A percentile compares a stretch with the other conserved stretches of the same genome.
phyloP scores from a whole-genome alignment of 2,888 invertebrate species.

The Nemapogon koenigi region DNA sequence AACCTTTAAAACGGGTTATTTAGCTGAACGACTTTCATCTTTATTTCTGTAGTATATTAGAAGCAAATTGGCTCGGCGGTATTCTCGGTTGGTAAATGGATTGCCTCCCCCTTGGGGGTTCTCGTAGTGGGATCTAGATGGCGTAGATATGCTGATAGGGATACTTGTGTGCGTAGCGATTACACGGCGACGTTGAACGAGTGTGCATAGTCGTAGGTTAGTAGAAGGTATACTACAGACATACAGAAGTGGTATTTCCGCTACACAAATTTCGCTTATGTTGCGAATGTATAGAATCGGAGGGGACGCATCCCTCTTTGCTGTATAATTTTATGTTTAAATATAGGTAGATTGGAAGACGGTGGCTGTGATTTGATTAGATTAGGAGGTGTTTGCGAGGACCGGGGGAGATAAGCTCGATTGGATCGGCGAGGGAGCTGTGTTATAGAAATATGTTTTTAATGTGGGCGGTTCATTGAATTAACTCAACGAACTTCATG shows the following conservation, averaged over 20 bases:
- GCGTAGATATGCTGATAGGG: constrained; percentile 62
- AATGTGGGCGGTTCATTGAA: constrained; percentile 62
- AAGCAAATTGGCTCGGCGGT: constrained; percentile 44
- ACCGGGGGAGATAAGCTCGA: constrained; percentile 57
- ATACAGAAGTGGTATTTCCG: constrained; percentile 40
- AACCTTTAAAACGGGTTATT: constrained; percentile 60
- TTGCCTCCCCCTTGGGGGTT: constrained; percentile 64
- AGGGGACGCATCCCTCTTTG: constrained; percentile 60
- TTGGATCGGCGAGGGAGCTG: constrained; percentile 48
- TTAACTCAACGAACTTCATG: constrained; percentile 42
- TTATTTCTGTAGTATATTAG: constrained; percentile 46
- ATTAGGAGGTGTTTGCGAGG: constrained; percentile 62
- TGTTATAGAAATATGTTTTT: constrained; percentile 63
- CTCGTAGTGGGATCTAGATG: constrained; percentile 65
- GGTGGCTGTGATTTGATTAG: constrained; percentile 63
- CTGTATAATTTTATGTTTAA: constrained; percentile 61
- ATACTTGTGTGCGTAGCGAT: constrained; percentile 39
- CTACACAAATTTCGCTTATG: constrained; percentile 61
- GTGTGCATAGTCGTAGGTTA: constrained; percentile 15
- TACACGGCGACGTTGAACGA: constrained; percentile 21
- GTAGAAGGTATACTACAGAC: constrained; percentile 36
- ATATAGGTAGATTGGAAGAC: constrained; percentile 55
- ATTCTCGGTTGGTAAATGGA: constrained; percentile 53
- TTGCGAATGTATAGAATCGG: constrained; percentile 45
- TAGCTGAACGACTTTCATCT: constrained; percentile 59